These are phyloP conservation scores for Pegea sp. DNA, from an alignment of 23 tunicate genomes.

Conservation along the genomic window DNA sequence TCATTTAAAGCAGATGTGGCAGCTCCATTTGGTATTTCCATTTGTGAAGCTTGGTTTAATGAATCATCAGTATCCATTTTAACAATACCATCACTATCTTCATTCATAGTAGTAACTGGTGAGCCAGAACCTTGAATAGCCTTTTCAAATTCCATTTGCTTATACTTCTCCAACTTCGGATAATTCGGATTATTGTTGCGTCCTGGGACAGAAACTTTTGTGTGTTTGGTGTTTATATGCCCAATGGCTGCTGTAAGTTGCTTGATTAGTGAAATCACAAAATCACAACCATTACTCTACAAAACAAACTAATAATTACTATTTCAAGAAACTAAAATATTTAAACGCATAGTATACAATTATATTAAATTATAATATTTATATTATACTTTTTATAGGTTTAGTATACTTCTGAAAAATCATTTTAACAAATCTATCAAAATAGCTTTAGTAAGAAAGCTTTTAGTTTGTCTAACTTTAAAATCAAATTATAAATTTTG, in stretches of 20 bases:
- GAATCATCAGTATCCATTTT: constrained; percentile 45
- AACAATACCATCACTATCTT: constrained; percentile 7
- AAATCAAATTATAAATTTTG: no score
- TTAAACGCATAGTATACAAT: no score
- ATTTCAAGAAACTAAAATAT: no score
- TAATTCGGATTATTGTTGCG: constrained; percentile 7
- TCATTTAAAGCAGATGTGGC: constrained; percentile 17
- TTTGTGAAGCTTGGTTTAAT: constrained; percentile 1
- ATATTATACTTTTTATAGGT: no score
- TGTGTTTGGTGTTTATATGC: constrained; percentile 85
- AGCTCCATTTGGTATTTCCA: constrained; percentile 36
- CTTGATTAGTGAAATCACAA: neutral
- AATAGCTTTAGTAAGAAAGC: no score
- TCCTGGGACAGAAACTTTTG: constrained; percentile 46
- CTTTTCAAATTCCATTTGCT: constrained; percentile 44
- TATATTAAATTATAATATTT: no score
- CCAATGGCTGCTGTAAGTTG: constrained; percentile 81
- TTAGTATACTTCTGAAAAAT: no score
- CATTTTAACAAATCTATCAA: no score
- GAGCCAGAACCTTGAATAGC: constrained; percentile 8
- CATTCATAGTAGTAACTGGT: constrained; percentile 8
- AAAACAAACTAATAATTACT: no score
- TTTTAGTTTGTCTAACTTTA: no score
- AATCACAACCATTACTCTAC: no score
- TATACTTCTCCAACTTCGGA: constrained; percentile 5